Evolutionary conservation across 2,888 invertebrate genomes (phyloP), one percentile per base, ranked within the genome.

Genomic region (Drosophila anomalata): DNA sequence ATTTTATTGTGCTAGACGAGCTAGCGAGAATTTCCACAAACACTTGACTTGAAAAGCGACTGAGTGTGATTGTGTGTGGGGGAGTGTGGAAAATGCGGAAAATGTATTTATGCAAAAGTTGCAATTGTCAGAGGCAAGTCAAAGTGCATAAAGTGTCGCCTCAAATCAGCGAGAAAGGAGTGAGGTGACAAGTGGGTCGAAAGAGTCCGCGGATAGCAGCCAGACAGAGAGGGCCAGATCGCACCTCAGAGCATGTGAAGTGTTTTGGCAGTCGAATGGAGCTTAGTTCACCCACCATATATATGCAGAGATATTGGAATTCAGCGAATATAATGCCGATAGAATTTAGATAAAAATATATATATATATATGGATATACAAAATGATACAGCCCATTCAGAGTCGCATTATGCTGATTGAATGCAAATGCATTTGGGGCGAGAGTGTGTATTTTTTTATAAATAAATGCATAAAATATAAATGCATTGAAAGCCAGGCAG

Each of bases 91-190:
- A 87, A 84, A 79, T 79, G 79, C 76, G 56, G 82, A 81, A 79
- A 85, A 84, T 82, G 79, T 82, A 87, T 87, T 87, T 86, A 88
- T 87, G 88, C 88, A 79, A 80, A 82, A 81, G 79, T 80, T 79
- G 87, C 88, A 81, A 83, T 88, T 86, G 88, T 87, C 86, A 79
- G 72, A 67, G 73, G 54, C 63, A 61, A 51, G 56, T 66, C 58
- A 75, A 73, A 83, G 73, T 73, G 77, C 75, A 71, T 63, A 76
- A 75, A 77, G 70, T 84, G 78, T 83, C 75, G 74, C 67, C 75
- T 63, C 67, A 78, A 80, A 79, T 82, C 81, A 78, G 61, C 68
- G 60, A 8, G 20, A 9, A 17, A 14, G 44, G 22, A 39, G 31
- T 22, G 17, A 46, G 55, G 52, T 60, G 29, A 59, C 36, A 63